Conservation (phyloP, 2,797 vertebrate genomes). For the Bovichtus diacanthus region DNA sequence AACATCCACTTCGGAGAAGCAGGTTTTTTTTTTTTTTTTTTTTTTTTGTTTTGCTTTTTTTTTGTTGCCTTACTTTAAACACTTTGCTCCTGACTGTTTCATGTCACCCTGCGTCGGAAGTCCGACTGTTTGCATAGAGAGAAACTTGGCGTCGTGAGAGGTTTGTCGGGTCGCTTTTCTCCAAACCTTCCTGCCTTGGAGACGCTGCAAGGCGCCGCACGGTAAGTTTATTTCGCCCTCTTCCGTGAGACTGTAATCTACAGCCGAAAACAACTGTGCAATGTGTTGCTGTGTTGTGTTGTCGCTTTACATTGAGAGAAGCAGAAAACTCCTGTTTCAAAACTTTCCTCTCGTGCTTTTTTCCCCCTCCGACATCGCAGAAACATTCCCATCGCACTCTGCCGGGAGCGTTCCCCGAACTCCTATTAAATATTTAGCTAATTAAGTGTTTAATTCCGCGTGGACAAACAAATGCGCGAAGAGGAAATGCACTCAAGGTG, state of each 20-base stretch:
- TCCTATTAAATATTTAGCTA: fast-evolving
- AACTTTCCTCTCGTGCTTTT: slow-evolving; percentile 52
- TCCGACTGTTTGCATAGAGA: too few relatives aligned
- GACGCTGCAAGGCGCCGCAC: slow-evolving; percentile 13
- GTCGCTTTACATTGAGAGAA: neutral
- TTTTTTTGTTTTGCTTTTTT: too few relatives aligned
- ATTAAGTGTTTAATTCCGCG: neutral
- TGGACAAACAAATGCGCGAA: neutral
- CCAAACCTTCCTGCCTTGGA: slow-evolving; percentile 21
- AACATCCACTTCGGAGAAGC: neutral
- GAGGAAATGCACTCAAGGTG: fast-evolving
- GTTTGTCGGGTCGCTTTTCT: slow-evolving; percentile 26
- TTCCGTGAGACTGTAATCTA: neutral
- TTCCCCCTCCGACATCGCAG: neutral
- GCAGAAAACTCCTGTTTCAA: slow-evolving; percentile 13
- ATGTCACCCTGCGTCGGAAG: neutral
- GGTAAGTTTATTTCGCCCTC: slow-evolving; percentile 28
- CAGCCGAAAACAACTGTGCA: neutral
- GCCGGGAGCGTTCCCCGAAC: neutral
- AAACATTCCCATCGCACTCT: neutral
- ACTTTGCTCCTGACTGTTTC: neutral
- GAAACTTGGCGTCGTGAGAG: slow-evolving; percentile 66
- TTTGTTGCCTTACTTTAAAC: neutral
- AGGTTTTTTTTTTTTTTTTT: too few relatives aligned
- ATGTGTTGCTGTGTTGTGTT: too few relatives aligned